Base-by-base conservation (phyloP, 2,797 vertebrate genomes). In the Cheirogaleus major region DNA sequence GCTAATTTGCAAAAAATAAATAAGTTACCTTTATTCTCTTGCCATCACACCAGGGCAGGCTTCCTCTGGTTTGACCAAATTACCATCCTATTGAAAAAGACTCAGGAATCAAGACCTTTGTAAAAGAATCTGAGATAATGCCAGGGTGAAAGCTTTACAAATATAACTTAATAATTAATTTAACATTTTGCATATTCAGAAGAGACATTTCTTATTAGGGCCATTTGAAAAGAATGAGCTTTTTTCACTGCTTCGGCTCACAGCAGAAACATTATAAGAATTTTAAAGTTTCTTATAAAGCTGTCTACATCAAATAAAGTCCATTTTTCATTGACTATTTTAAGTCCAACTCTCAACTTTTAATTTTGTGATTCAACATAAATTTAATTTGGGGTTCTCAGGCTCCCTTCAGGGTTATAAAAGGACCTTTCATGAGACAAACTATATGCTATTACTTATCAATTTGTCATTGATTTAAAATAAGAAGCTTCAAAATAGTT, bases 361-460 rank as follows among this genome's bases (percentile, higher is more conserved):
- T 93, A 87, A 89, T 95, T 93, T 95, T 92, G 84, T 92, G n/a
- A 97, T 75, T 95, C 93, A 96, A 93, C 32, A 59, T 75, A 63
- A 65, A 92, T 55, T 75, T 97, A 94, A 97, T 91, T 80, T 89
- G 52, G 27, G 78, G 15, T 43, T 96, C 59, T 95, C 45, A 45
- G 35, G 7, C 48, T 94, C 59, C 82, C 59, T 95, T 89, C 72
- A 93, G 48, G 7, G 52, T 91, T 93, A 84, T 83, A 72, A 95
- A 98, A 89, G n/a, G 52, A 76, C 2, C 15, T 65, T 87, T 93
- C 15, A 32, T 92, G 65, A 80, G n/a, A 81, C 92, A 84, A 83
- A 76, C 9, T 57, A 5, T 82, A 1, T 78, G 25, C 1, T 59
- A 57, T 78, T 63, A 92, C 57, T 91, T 95, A 72, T 85, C 76